These are phyloP conservation scores for Chloroceryle aenea DNA, from an alignment of 2,113 vertebrate species.

Conservation along the genomic window DNA sequence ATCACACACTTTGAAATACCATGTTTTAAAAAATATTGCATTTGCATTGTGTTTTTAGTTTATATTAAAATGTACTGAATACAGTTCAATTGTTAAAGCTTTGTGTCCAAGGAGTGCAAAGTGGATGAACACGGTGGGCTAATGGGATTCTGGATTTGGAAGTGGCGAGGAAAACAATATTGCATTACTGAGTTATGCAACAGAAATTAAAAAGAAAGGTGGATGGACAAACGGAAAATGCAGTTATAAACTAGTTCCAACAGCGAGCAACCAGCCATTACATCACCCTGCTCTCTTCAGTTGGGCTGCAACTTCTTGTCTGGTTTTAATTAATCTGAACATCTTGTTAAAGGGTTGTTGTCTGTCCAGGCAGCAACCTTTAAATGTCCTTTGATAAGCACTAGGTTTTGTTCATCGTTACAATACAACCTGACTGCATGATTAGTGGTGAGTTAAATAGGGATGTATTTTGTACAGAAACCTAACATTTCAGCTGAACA, in stretches of 20 bases:
- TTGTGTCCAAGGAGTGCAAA: constrained; percentile 74
- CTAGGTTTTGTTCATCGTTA: neutral
- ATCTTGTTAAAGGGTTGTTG: neutral
- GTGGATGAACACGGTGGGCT: constrained; percentile 50
- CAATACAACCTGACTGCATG: fast-evolving
- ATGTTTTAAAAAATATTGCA: constrained; percentile 74
- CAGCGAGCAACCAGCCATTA: constrained; percentile 55
- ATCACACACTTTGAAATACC: constrained; percentile 66
- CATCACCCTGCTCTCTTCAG: neutral
- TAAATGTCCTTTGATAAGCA: neutral
- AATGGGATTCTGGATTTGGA: constrained; percentile 44
- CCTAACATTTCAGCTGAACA: neutral
- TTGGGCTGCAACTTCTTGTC: neutral
- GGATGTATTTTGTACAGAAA: neutral
- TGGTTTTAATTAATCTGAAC: neutral
- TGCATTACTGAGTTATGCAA: constrained; percentile 65
- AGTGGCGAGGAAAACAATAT: constrained; percentile 66
- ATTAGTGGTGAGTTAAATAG: neutral
- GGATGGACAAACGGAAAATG: constrained; percentile 69
- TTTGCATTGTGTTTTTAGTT: constrained; percentile 73
- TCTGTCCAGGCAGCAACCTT: neutral
- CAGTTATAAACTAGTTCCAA: constrained; percentile 77
- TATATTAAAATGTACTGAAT: constrained; percentile 72
- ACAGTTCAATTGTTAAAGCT: constrained; percentile 73
- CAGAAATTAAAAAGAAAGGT: constrained; percentile 58